Base-by-base conservation (phyloP, 2,888 invertebrate species). In the Hirudinaria manillensis region DNA sequence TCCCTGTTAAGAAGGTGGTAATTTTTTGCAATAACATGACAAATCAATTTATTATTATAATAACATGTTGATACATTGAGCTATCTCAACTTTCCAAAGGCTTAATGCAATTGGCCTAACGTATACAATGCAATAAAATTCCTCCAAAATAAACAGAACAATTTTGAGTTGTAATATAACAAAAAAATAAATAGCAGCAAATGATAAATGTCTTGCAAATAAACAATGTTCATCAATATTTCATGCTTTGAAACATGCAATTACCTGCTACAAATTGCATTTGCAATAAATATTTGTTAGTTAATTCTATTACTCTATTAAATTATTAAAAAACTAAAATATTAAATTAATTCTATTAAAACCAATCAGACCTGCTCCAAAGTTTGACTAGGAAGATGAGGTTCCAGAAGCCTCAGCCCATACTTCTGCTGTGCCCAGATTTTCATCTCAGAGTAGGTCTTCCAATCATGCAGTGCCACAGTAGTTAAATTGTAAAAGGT, bases 401-500 rank as follows among this genome's bases (percentile, higher is more conserved):
- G 93, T 83, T 95, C 93, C n/a, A 93, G 90, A 0, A 93, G 91
- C 27, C 89, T 88, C 51, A 97, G 86, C 77, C 90, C 89, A 81
- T 93, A 91, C 84, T 94, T 93, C 80, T 92, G 90, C 82, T 81
- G 89, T 0, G 96, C 98, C 85, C 98, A 89, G 83, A 92, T 91
- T 77, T 95, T 89, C 98, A 99, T 99, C 86, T 94, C 93, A 27
- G 93, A 92, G 84, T 99, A 99, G 0, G 94, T 95, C 85, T 92
- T 92, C 94, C 97, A 98, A 86, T 99, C 96, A 80, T 98, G 95
- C 68, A 97, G 87, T 10, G 97, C 95, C 45, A 99, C 94, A 0
- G 97, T 94, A 0, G 97, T 97, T 81, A 98, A 88, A 87, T 98
- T 97, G 86, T 99, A 99, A 86, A 97, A 98, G 83, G 93, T 94